phyloP scores from a whole-genome alignment of 2,797 vertebrate species.

The Halcyon chelicuti region DNA sequence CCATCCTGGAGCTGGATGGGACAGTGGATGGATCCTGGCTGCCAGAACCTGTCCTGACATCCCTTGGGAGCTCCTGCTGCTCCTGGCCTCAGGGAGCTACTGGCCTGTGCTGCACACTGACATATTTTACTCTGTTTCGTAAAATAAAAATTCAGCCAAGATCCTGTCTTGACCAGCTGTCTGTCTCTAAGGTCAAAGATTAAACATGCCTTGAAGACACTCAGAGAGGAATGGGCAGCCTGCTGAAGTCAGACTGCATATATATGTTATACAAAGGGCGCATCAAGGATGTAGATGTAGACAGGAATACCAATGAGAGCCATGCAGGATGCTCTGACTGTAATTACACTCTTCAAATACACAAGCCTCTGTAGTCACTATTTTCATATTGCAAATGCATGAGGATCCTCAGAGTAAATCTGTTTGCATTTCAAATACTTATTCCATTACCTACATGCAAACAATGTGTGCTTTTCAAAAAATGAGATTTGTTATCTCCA shows the following conservation, averaged over 20 bases:
- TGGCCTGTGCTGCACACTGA: not conserved
- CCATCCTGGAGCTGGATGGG: not conserved
- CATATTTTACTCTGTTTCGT: not conserved
- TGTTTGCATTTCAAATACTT: not conserved
- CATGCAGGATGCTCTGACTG: not conserved
- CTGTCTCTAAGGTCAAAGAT: slow-evolving; percentile 17
- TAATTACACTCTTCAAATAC: not conserved
- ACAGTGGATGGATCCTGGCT: not conserved
- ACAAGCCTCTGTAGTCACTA: not conserved
- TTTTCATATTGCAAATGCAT: not conserved
- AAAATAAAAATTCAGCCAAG: slow-evolving; percentile 19
- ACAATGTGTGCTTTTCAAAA: not conserved
- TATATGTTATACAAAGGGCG: not conserved
- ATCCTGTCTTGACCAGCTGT: not conserved
- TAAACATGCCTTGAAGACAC: slow-evolving; percentile 47
- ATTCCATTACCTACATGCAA: not conserved
- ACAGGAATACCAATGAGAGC: not conserved
- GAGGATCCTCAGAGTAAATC: not conserved
- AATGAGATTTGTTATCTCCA: not conserved
- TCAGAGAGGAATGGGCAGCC: not conserved
- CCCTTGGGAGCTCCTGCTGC: not conserved
- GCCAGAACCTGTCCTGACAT: not conserved
- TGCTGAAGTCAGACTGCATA: not conserved
- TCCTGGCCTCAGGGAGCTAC: not conserved
- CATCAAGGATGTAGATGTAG: not conserved